Evolutionary conservation across 2,113 vertebrate species (phyloP).

Genomic region (Neotoma lepida): DNA sequence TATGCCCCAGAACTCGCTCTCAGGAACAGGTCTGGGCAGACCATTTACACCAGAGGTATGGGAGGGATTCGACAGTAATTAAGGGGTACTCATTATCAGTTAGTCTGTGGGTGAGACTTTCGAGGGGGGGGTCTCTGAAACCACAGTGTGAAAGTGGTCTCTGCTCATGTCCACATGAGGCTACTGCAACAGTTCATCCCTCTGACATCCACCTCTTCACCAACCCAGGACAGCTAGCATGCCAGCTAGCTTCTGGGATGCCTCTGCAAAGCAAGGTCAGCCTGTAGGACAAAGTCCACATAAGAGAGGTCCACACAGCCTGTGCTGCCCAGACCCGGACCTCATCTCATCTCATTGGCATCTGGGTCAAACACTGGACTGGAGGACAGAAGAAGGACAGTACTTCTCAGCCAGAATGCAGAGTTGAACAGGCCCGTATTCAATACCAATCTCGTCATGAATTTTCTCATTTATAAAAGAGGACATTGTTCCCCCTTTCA

Average conservation of each 20-base stretch:
- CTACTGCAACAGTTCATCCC: neutral
- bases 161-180: neutral
- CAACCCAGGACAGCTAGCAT: neutral
- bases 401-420: neutral
- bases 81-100: fast-evolving
- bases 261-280: neutral
- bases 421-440: neutral
- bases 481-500: neutral
- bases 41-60: neutral
- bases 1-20: neutral
- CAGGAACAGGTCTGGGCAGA: neutral
- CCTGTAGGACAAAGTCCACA: neutral
- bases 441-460: neutral
- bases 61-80: neutral
- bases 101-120: neutral
- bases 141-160: neutral
- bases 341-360: neutral
- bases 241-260: neutral
- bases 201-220: neutral
- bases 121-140: neutral
- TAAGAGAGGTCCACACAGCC: neutral
- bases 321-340: neutral
- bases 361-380: neutral
- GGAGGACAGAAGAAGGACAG: neutral
- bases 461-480: neutral